phyloP scores from a whole-genome alignment of 2,113 vertebrate genomes.

The Platichthys stellatus region DNA sequence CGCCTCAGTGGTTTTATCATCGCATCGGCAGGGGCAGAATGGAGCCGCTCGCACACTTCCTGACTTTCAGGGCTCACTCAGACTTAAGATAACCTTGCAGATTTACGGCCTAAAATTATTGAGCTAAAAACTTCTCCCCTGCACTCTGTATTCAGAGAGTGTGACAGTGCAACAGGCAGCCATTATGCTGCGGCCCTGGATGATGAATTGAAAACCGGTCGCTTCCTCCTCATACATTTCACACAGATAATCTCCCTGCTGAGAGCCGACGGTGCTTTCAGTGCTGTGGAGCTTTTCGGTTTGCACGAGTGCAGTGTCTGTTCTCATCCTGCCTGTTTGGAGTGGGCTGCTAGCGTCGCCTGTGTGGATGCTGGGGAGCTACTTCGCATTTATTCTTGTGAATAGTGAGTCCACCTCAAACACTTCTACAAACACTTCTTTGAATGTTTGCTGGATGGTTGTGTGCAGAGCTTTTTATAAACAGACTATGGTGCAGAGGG shows the following conservation, averaged over 20 bases:
- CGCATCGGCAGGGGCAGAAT: slow-evolving; percentile 68
- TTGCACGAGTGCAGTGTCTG: background rate
- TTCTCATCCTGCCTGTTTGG: background rate
- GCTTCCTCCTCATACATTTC: slow-evolving; percentile 52
- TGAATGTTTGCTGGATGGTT: no score
- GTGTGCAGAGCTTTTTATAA: no score
- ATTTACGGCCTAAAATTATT: slow-evolving; percentile 66
- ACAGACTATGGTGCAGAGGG: no score
- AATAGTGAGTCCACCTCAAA: background rate
- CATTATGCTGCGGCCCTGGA: slow-evolving; percentile 55
- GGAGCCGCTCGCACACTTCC: slow-evolving; percentile 61
- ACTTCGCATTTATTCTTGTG: background rate
- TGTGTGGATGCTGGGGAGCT: no score
- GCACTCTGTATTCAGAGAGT: slow-evolving; percentile 54
- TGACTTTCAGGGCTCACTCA: slow-evolving; percentile 71
- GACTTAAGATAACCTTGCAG: slow-evolving; percentile 73
- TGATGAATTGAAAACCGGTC: slow-evolving; percentile 45
- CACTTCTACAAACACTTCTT: no score
- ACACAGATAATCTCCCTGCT: slow-evolving; percentile 45
- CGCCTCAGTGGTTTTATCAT: slow-evolving; percentile 75
- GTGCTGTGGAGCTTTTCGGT: slow-evolving; percentile 15
- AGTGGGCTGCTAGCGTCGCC: no score
- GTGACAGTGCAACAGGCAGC: slow-evolving; percentile 46
- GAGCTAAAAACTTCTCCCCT: slow-evolving; percentile 52
- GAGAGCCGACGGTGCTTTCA: slow-evolving; percentile 31